Evolutionary conservation across 2,888 invertebrate genomes (phyloP).

Genomic region (Drosophila birchii): DNA sequence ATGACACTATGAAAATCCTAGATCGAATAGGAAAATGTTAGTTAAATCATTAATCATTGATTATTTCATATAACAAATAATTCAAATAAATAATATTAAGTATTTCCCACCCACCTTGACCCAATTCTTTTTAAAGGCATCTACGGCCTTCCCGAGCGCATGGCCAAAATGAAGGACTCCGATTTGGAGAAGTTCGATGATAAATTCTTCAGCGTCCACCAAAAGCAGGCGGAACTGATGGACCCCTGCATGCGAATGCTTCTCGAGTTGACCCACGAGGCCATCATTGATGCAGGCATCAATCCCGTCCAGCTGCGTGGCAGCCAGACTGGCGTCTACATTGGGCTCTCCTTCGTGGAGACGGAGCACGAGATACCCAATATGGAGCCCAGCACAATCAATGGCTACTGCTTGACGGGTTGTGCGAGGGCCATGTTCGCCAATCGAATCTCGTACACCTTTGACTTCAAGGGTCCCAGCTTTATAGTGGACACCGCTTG

Average conservation of each 20-base stretch:
- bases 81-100: not conserved
- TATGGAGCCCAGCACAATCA: conserved; percentile 92
- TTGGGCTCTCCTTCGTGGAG: conserved; percentile 95
- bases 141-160: conserved; percentile 91
- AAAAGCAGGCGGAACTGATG: conserved; percentile 95
- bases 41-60: no score
- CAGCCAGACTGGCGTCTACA: conserved; percentile 95
- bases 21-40: not conserved
- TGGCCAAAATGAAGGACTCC: conserved; percentile 92
- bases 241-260: conserved; percentile 96
- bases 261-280: conserved; percentile 95
- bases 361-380: conserved; percentile 94
- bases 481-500: conserved; percentile 99
- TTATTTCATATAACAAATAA: no score
- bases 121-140: conserved; percentile 86
- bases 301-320: conserved; percentile 94
- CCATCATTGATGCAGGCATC: conserved; percentile 94
- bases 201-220: conserved; percentile 95
- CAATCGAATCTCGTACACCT: conserved; percentile 97
- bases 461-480: conserved; percentile 97
- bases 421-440: conserved; percentile 98
- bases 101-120: not conserved
- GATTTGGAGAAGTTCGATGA: conserved; percentile 92
- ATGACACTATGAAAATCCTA: no score
- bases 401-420: conserved; percentile 96